phyloP scores from a whole-genome alignment of 2,797 vertebrate genomes.

The Siniperca undulata region DNA sequence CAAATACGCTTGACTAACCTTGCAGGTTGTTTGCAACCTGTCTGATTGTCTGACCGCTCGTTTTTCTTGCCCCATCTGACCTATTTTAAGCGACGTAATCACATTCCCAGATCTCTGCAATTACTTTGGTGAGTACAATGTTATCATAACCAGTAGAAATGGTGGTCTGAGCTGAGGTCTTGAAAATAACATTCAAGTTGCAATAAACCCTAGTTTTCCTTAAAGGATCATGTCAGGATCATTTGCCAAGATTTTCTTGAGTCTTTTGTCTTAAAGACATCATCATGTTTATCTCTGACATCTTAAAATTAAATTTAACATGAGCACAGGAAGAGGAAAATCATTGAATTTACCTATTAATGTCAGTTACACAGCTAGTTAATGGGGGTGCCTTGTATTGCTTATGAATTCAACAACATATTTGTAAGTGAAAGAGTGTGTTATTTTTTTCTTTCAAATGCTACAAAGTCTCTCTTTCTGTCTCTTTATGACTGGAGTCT shows the following conservation, averaged over 20 bases:
- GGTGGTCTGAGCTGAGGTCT: too few species aligned
- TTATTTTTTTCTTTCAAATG: background rate
- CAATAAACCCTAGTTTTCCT: background rate
- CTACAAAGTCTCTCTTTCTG: background rate
- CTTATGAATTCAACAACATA: background rate
- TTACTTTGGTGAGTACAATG: too few species aligned
- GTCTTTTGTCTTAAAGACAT: background rate
- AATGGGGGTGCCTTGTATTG: too few species aligned
- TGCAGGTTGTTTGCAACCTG: too few species aligned
- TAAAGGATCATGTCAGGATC: background rate
- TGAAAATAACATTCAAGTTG: too few species aligned
- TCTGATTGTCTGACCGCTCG: too few species aligned
- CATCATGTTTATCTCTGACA: background rate
- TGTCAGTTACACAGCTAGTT: background rate
- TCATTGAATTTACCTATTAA: background rate
- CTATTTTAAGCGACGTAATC: too few species aligned
- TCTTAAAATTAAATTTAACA: background rate
- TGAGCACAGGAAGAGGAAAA: background rate
- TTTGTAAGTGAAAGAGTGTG: background rate
- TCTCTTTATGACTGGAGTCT: background rate
- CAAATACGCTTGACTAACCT: too few species aligned
- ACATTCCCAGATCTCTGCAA: background rate
- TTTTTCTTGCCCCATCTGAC: too few species aligned
- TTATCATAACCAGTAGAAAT: too few species aligned
- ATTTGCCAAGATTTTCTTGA: too few species aligned